Evolutionary conservation across 2,888 invertebrate genomes (phyloP), one percentile per base, ranked within the genome.

Genomic region (Eurois occulta): DNA sequence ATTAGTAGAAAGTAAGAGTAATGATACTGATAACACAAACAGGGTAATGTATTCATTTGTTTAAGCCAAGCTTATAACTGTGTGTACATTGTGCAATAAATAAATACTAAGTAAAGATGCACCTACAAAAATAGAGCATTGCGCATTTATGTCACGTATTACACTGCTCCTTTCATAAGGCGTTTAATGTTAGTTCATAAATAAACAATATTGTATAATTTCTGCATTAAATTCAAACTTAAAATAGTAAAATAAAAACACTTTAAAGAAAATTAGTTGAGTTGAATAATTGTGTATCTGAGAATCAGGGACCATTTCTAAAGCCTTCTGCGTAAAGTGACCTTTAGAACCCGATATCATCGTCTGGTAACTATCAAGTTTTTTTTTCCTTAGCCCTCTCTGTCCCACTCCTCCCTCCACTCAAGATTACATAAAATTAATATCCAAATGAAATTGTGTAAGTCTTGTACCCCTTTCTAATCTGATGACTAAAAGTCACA

Each of bases 291-390:
- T 41, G 11, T 32, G 28, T 8, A 28, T 18, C 3, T 32, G 21
- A 43, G 28, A 18, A n/a, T 43, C 24, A n/a, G 41, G 13, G 11
- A 46, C n/a, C 16, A 46, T 58, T 11, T 16, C 4, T 74, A 7
- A 1, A 58, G 16, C 21, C 32, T 10, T 41, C 5, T n/a, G 2
- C 13, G n/a, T 72, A n/a, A 55, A 68, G 1, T 58, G 28, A 46
- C 46, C 38, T 75, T 74, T 46, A 4, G 28, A 24, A 73, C 38
- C n/a, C n/a, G 5, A 28, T 74, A 46, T 38, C 46, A 28, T 60
- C 24, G 46, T 58, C 43, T 58, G 70, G 21, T 16, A 65, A 24
- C 43, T n/a, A 72, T n/a, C 7, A 43, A n/a, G n/a, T n/a, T n/a
- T n/a, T n/a, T n/a, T n/a, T n/a, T n/a, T n/a, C n/a, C n/a, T n/a